Base-by-base conservation (phyloP, 2,113 vertebrate species). In the Rhineura floridana region DNA sequence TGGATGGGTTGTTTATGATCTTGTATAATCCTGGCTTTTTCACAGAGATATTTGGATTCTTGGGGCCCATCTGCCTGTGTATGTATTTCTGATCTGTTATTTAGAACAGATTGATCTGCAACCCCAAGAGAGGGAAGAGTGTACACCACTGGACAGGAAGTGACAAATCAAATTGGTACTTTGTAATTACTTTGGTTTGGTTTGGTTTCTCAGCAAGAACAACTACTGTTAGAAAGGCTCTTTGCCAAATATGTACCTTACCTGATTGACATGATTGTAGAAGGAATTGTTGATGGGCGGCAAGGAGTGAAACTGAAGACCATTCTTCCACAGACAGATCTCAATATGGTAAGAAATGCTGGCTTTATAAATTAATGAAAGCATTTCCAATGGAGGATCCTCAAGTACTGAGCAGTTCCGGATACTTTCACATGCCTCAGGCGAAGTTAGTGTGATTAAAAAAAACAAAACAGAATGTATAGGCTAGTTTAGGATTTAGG, bases 201-300 rank as follows among this genome's bases (percentile, higher is more conserved):
- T 77, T 46, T 82, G 81, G 81, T 86, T 1, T 0, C 86, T 3
- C 42, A 97, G 96, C 87, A 95, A 94, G 98, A 98, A 83, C 96
- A 96, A 88, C 69, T 62, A 15, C 86, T 95, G 3, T 94, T 99
- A 67, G 87, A 96, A 44, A 90, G 10, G 10, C 93, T 99, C 36
- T 99, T 98, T 95, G 93, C 98, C 82, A 99, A 99, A 88, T 99
- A 99, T 0, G 97, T 99, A 46, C 98, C 97, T 33, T 91, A 76
- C 23, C 96, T 97, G 79, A 97, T 98, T 6, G 97, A 97, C 21
- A 94, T 98, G 98, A 99, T 99, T n/a, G 88, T 98, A 84, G 98
- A 99, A 42, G 98, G 98, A 46, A 90, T 98, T 9, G 95, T 98
- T 73, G 98, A 98, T 0, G 98, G 98, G 4, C 97, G 90, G 90